Base-by-base conservation (phyloP, 2,797 vertebrate species). In the Lepidocolaptes lacrymiger region DNA sequence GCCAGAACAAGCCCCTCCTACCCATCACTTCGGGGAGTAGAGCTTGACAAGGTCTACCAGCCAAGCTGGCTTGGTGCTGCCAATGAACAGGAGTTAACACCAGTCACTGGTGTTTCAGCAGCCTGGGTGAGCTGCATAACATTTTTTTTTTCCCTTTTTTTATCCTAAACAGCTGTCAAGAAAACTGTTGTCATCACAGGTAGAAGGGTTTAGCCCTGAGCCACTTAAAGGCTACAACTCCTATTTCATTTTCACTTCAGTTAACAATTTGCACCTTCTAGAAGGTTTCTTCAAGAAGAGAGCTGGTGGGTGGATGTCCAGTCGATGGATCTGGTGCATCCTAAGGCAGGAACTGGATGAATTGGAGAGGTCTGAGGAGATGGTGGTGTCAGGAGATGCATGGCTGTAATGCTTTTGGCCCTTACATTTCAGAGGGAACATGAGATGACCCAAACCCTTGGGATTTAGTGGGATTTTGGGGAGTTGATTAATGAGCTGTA, bases 311-410 rank as follows among this genome's bases (percentile, higher is more conserved):
- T 71, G 15, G 43, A 16, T 77, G 26, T 14, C 9, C 6, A 11
- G 7, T 5, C 63, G 8, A 8, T 52, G 27, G 12, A 34, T 59
- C 36, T 71, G 36, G 2, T 37, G 4, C 8, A 30, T 67, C 44
- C 19, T 24, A 28, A 76, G 34, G 7, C 15, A 81, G 44, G 61
- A 87, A 14, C 18, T 81, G 26, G 21, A 24, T 66, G 68, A 51
- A 27, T 30, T 32, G 22, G 14, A 14, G n/a, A 14, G 5, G 4
- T 46, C 28, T 43, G 43, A 44, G 28, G 20, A 61, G 55, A 10
- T 11, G 16, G 48, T 67, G 52, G 3, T 77, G 7, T 49, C 49
- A 55, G 36, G 49, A 48, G 0, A 0, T 55, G 6, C 2, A 1
- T 7, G 17, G 20, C 15, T 46, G 34, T 6, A n/a, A 16, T 58